Evolutionary conservation across 2,113 vertebrate genomes (phyloP), one percentile per base, ranked within the genome.

Genomic region (Protomyctophum bolini): DNA sequence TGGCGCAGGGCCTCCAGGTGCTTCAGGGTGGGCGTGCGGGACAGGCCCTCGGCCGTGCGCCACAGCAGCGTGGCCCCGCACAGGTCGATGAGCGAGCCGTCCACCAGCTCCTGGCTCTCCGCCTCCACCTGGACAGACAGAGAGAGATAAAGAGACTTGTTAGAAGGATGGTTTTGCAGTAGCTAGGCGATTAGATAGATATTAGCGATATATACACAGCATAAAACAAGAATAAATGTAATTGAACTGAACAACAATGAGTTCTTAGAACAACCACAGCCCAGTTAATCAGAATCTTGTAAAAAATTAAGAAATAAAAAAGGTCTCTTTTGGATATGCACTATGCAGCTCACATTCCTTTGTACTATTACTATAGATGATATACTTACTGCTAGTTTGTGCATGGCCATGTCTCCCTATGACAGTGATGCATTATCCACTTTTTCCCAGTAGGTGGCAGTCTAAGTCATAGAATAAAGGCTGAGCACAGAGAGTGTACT

Each of bases 1-100:
- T 98, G 98, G 63, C 98, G 93, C 63, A 99, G 93, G 0, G 97
- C 98, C 92, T 99, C 98, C 88, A 99, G 91, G 87, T 99, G 98
- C 73, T 98, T 98, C 79, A 99, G 91, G 0, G 98, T 99, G 1
- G 98, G 98, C 0, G 98, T 98, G 85, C 95, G 97, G 0, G 96
- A 80, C 11, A 99, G 96, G 54, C 98, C 98, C 73, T 99, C 98
- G 0, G 98, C 97, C 0, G 98, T 99, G 69, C 98, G 97, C 98
- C 98, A 99, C 77, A 99, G 91, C 86, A 99, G 84, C 0, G 98
- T 98, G 0, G 98, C 98, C 0, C 98, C 98, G 0, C 98, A 99
- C 4, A 99, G 94, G 83, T 99, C 98, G 1, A 99, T 96, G 51
- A 99, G 92, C 0, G 97, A 98, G 80, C 98, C 98, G 10, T 99